Evolutionary conservation across 2,888 invertebrate species (phyloP).

Genomic region (Caprella mutica): DNA sequence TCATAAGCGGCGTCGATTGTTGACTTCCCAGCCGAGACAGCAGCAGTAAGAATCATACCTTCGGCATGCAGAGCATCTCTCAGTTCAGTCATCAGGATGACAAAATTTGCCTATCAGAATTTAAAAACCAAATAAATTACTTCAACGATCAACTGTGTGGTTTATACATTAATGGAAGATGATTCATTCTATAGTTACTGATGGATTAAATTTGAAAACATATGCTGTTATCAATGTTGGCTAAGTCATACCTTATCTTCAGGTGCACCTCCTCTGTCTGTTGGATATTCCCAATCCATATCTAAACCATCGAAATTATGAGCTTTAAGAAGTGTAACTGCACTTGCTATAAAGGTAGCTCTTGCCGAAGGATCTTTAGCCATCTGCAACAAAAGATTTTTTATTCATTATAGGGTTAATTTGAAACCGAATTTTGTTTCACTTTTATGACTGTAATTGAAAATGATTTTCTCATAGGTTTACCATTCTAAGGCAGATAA

Average conservation of each 20-base stretch:
- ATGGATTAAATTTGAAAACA: no score
- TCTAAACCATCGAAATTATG: constrained; percentile 39
- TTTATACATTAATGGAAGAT: no score
- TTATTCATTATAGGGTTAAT: no score
- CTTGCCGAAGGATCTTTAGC: constrained; percentile 23
- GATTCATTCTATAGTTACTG: no score
- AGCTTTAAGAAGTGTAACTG: constrained; percentile 36
- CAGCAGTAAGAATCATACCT: constrained; percentile 49
- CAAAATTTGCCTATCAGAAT: constrained; percentile 46
- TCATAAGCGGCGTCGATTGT: constrained; percentile 48
- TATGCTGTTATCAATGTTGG: no score
- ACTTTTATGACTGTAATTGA: no score
- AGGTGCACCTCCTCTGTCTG: constrained; percentile 36
- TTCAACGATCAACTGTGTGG: no score
- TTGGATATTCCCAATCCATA: constrained; percentile 39
- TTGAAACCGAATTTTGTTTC: no score
- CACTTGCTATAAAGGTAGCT: constrained; percentile 36
- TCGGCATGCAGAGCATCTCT: constrained; percentile 46
- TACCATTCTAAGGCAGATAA: no score
- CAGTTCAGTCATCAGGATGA: constrained; percentile 48
- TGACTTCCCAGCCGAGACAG: constrained; percentile 48
- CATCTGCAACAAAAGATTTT: no score
- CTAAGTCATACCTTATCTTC: constrained; percentile 34
- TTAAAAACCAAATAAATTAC: no score
- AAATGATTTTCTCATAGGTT: no score